These are phyloP conservation scores for Pempheris klunzingeri DNA, from an alignment of 2,797 vertebrate species.

Conservation along the genomic window DNA sequence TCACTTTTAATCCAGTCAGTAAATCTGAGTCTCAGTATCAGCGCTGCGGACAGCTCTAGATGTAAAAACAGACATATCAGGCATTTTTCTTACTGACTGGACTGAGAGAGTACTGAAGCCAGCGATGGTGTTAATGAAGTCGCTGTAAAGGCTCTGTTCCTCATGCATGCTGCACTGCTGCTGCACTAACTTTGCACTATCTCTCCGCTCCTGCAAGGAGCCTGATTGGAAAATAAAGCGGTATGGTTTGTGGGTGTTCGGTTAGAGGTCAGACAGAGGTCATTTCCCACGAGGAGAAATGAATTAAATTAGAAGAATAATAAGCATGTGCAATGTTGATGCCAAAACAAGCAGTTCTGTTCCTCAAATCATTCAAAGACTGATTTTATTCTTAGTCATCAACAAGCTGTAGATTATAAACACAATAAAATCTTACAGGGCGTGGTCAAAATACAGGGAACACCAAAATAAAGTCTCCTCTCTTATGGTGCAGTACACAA, in stretches of 20 bases:
- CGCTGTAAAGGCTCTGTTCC: background rate
- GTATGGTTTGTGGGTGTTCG: background rate
- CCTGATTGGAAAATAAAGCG: background rate
- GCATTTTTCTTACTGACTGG: background rate
- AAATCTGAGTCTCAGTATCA: background rate
- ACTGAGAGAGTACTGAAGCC: conserved; percentile 10
- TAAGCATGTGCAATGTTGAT: background rate
- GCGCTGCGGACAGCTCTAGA: background rate
- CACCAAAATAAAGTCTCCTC: background rate
- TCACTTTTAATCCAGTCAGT: conserved; percentile 4
- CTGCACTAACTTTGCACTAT: conserved; percentile 46
- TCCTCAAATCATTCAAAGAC: background rate
- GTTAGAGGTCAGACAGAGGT: background rate
- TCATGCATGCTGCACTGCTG: conserved; percentile 67
- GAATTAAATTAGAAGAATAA: background rate
- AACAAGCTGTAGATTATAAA: background rate
- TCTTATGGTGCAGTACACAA: background rate
- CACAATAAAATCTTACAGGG: conserved; percentile 47
- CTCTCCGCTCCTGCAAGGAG: background rate
- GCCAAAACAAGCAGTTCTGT: background rate
- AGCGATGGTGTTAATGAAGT: background rate
- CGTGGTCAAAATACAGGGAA: conserved; percentile 66
- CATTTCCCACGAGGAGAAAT: background rate
- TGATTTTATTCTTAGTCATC: background rate
- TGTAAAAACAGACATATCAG: background rate